Evolutionary conservation across 1,140 invertebrate genomes (phyloP).

Genomic region (Drosophila tsacasi): DNA sequence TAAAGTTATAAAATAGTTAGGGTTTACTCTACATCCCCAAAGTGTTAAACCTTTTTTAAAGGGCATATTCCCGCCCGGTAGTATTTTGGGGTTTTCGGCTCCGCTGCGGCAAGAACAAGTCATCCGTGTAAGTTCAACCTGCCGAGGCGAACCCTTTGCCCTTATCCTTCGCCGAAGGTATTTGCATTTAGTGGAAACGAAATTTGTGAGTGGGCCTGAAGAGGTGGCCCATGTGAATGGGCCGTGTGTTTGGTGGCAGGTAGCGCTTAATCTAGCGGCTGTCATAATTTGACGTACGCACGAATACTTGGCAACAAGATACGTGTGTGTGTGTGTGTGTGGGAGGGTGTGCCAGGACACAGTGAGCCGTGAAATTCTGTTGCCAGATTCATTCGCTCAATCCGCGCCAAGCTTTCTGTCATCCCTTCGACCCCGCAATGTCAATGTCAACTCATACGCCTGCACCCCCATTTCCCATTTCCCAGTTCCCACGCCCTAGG

Average conservation of each 20-base stretch:
- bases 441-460: slow-evolving; percentile 63
- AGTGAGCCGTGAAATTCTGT: slow-evolving; percentile 61
- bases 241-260: slow-evolving; percentile 31
- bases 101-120: slow-evolving; percentile 58
- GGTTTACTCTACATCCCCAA: not conserved
- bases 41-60: slow-evolving; percentile 9
- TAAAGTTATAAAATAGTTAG: slow-evolving; percentile 10
- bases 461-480: not conserved
- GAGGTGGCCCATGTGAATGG: slow-evolving; percentile 52
- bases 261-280: slow-evolving; percentile 63
- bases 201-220: slow-evolving; percentile 63
- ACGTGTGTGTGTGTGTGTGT: slow-evolving; percentile 10
- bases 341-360: slow-evolving; percentile 21
- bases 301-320: slow-evolving; percentile 38
- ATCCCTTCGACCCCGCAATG: slow-evolving; percentile 44
- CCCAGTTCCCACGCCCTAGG: not conserved
- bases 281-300: slow-evolving; percentile 73
- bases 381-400: slow-evolving; percentile 74
- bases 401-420: slow-evolving; percentile 44
- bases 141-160: slow-evolving; percentile 36
- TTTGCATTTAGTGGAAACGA: slow-evolving; percentile 68
- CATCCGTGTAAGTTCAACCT: slow-evolving; percentile 61
- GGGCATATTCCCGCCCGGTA: not conserved
- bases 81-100: slow-evolving; percentile 12
- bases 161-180: slow-evolving; percentile 39